A percentile compares a stretch with the other conserved stretches of the same genome.
phyloP scores from a whole-genome alignment of 2,888 invertebrate species.

The Keiferia lycopersicella region DNA sequence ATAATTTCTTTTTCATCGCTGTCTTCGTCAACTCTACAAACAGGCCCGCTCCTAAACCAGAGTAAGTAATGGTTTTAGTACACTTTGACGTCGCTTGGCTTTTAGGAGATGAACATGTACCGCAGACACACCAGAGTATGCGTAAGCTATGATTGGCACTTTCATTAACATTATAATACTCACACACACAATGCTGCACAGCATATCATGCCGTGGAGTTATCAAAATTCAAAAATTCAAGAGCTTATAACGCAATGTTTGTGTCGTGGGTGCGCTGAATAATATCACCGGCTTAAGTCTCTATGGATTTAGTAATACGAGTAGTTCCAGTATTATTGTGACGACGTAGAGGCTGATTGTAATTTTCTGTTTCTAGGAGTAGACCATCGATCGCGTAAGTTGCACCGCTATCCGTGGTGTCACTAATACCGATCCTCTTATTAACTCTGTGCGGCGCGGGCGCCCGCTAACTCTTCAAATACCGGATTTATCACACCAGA shows the following conservation, averaged over 20 bases:
- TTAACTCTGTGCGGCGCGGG: constrained; percentile 70
- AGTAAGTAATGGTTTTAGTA: constrained; percentile 77
- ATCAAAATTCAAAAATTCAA: constrained; percentile 53
- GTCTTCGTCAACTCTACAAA: constrained; percentile 64
- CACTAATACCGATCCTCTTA: constrained; percentile 74
- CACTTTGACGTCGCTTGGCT: constrained; percentile 60
- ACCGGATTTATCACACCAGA: constrained; percentile 53
- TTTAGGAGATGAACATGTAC: constrained; percentile 56
- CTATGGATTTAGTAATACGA: constrained; percentile 51
- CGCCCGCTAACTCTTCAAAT: constrained; percentile 54
- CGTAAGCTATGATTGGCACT: constrained; percentile 55
- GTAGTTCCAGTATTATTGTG: constrained; percentile 49
- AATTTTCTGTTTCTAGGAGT: constrained; percentile 82
- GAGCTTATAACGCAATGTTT: constrained; percentile 62
- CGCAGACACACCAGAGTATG: constrained; percentile 57
- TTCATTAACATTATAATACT: constrained; percentile 37
- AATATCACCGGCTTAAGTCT: constrained; percentile 69
- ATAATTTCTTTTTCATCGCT: constrained; percentile 67
- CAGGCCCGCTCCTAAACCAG: constrained; percentile 85
- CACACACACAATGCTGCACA: neutral
- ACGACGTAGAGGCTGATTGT: constrained; percentile 76
- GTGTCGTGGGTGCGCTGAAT: constrained; percentile 66
- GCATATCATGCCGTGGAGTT: constrained; percentile 31
- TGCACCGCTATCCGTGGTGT: constrained; percentile 81
- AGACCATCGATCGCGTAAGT: constrained; percentile 82